Evolutionary conservation across 1,140 invertebrate species (phyloP), one percentile per base, ranked within the genome.

Genomic region (Drosophila burlai): DNA sequence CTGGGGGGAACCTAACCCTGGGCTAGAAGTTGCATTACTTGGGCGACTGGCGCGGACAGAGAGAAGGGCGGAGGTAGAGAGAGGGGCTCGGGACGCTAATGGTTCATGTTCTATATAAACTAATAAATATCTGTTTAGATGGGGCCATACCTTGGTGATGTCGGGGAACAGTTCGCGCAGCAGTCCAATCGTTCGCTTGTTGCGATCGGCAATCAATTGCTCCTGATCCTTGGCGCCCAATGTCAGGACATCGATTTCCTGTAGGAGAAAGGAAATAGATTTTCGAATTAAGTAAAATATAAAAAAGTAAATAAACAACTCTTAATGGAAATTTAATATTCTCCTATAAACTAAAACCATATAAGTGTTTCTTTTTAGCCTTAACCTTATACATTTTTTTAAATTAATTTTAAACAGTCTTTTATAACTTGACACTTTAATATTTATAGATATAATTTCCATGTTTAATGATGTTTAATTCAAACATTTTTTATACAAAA

Each of bases 151-250:
- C 96, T 96, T 95, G 66, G 96, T 95, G 66, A 96, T 93, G 36
- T 95, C 94, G n/a, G 96, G 96, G 91, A 97, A 96, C 24, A 96
- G 93, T 92, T 96, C 95, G 57, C 96, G 94, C 47, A 96, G 94
- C 83, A 96, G 94, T 81, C 96, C 96, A 80, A 97, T 96, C 49
- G 96, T 96, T 86, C 96, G 94, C 93, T 96, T 96, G 92, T 95
- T 95, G 83, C 96, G 94, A 72, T 96, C 94, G 83, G 95, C 94
- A 61, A 94, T 80, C 80, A 94, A 91, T 83, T 93, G 93, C 80
- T 94, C 93, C 76, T 92, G 87, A 69, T 90, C 91, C 67, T 91
- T 86, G 81, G 94, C 93, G 58, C 92, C 92, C 78, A 94, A 83
- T 92, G 94, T 92, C 87, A 94, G 83, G 67, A 94, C 94, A 91